Percentiles rank a stretch among this genome's conserved stretches.
phyloP scores from a whole-genome alignment of 2,888 invertebrate species.

The Drosophila infuscata region DNA sequence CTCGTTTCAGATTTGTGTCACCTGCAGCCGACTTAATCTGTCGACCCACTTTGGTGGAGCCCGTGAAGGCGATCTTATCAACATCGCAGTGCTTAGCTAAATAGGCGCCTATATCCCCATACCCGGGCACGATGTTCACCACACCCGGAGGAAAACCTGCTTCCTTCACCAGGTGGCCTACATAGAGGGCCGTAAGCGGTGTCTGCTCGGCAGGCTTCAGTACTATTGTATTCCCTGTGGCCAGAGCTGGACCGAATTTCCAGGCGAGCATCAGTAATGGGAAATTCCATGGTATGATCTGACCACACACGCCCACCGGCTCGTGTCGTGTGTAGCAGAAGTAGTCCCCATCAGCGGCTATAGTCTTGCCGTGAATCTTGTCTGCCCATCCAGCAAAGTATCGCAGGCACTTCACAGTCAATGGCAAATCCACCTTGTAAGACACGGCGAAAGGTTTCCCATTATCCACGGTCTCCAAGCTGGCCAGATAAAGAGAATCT shows the following conservation, averaged over 20 bases:
- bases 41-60: conserved; percentile 94
- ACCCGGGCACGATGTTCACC: conserved; percentile 95
- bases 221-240: conserved; percentile 92
- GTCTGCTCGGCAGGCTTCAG: conserved; percentile 98
- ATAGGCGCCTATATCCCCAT: conserved; percentile 92
- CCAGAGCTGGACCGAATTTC: conserved; percentile 94
- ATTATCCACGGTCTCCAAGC: conserved; percentile 96
- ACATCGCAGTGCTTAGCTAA: conserved; percentile 90
- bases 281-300: conserved; percentile 98
- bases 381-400: conserved; percentile 98
- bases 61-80: conserved; percentile 97
- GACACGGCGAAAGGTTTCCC: conserved; percentile 94
- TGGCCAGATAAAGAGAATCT: conserved; percentile 91
- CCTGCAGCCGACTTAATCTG: conserved; percentile 92
- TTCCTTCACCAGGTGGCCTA: conserved; percentile 93
- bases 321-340: conserved; percentile 94
- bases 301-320: conserved; percentile 96
- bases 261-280: conserved; percentile 96
- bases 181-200: conserved; percentile 94
- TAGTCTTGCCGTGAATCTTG: conserved; percentile 91
- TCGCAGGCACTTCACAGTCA: conserved; percentile 88
- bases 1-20: conserved; percentile 91
- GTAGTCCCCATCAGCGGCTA: conserved; percentile 92
- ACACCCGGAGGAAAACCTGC: conserved; percentile 97
- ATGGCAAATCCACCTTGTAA: conserved; percentile 88